Percentiles rank a stretch among this genome's conserved stretches.
phyloP scores from a whole-genome alignment of 2,888 invertebrate species.

The Drosophila rubida region DNA sequence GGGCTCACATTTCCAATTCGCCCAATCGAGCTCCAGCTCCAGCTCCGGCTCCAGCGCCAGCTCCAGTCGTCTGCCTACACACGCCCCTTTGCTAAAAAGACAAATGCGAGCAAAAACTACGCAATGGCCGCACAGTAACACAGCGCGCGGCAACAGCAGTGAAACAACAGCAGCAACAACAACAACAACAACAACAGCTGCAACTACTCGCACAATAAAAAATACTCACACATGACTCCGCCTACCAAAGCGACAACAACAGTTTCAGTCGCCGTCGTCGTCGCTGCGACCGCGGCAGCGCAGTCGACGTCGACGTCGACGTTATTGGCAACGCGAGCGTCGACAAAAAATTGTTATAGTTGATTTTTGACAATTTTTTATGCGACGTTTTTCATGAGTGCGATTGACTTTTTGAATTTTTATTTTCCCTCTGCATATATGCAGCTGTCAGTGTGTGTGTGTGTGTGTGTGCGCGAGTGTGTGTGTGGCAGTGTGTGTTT shows the following conservation, averaged over 20 bases:
- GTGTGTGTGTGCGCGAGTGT: constrained; percentile 8
- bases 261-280: constrained; percentile 4
- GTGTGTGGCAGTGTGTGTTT: constrained; percentile 1
- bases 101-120: constrained; percentile 72
- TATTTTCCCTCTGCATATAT: constrained; percentile 56
- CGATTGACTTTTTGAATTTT: constrained; percentile 66
- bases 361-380: constrained; percentile 75
- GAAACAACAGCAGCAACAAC: constrained; percentile 18
- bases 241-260: constrained; percentile 54
- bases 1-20: constrained; percentile 23
- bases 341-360: constrained; percentile 64
- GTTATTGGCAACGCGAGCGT: constrained; percentile 34
- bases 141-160: constrained; percentile 17
- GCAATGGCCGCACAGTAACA: constrained; percentile 71
- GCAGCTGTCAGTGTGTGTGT: constrained; percentile 7
- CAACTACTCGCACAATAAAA: constrained; percentile 39
- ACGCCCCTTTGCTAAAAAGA: constrained; percentile 76
- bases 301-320: constrained; percentile 23
- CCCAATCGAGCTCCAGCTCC: constrained; percentile 56
- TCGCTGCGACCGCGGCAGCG: constrained; percentile 3
- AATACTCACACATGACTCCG: constrained; percentile 73
- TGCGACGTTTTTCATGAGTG: constrained; percentile 41
- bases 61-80: constrained; percentile 67
- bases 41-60: constrained; percentile 49
- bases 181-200: constrained; percentile 21